Conservation (phyloP, 2,797 vertebrate species). For the Molothrus aeneus region DNA sequence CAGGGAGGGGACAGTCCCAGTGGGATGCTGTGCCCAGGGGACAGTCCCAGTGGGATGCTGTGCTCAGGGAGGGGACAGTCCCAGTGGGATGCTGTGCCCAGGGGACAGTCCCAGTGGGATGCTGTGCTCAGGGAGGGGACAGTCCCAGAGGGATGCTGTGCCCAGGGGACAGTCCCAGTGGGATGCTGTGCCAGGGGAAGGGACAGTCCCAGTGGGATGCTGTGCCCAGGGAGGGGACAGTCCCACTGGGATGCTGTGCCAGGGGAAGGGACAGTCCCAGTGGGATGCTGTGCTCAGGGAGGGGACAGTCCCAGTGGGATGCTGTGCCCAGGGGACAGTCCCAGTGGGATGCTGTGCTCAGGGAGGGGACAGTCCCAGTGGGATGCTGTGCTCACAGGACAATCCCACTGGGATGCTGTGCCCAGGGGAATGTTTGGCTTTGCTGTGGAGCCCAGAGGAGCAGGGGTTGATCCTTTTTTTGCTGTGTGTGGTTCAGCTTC, state of each 20-base stretch:
- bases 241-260: too few relatives aligned
- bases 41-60: background rate
- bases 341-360: too few relatives aligned
- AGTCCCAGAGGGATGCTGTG: too few relatives aligned
- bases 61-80: background rate
- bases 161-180: background rate
- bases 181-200: background rate
- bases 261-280: too few relatives aligned
- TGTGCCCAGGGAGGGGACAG: background rate
- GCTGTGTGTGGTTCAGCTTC: background rate
- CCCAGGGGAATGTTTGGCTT: background rate
- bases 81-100: background rate
- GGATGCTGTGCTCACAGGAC: background rate
- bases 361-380: too few relatives aligned
- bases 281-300: background rate
- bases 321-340: too few relatives aligned
- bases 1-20: too few relatives aligned
- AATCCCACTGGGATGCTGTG: background rate
- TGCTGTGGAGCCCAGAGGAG: background rate
- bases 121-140: too few relatives aligned
- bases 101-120: too few relatives aligned
- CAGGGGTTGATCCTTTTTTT: fast-evolving
- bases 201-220: background rate
- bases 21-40: too few relatives aligned
- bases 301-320: too few relatives aligned